Evolutionary conservation across 1,140 invertebrate species (phyloP), one percentile per base, ranked within the genome.

Genomic region (Condylostylus longicornis): DNA sequence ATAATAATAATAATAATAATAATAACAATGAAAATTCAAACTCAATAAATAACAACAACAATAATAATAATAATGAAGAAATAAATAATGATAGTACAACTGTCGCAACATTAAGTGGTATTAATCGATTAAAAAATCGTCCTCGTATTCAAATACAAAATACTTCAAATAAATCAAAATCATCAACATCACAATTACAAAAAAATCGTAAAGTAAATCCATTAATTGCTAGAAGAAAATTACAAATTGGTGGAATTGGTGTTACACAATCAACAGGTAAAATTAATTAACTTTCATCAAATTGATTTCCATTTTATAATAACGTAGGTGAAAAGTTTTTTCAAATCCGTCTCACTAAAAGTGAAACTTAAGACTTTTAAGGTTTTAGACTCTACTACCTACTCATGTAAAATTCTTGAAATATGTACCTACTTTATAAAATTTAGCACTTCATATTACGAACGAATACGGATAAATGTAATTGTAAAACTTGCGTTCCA

Each of bases 101-200:
- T 17, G 33, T 33, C 23, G 38, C 46, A 5, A n/a, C n/a, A n/a
- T n/a, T n/a, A n/a, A 43, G 50, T 40, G 50, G 56, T 23, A 35
- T 58, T 17, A 61, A 60, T 47, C 55, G 55, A 42, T 44, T 61
- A 35, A 58, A 54, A 44, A 43, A 41, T 38, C 47, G 58, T 29
- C 58, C 58, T 46, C 51, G 55, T 38, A 48, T 59, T 38, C 53
- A 53, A 38, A 37, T 50, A 35, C 50, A 51, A 35, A 60, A 59
- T 51, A 57, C 54, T 57, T 51, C 54, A 35, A 49, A 40, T 35
- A 53, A 55, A 43, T 40, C 53, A 5, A 44, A 47, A 27, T 14
- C 20, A 29, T 17, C 36, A 18, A 46, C 44, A 38, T 49, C 46
- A 14, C 35, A 42, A 35, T 37, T 42, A 20, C 36, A 47, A 13